Evolutionary conservation across 2,113 vertebrate genomes (phyloP).

Genomic region (Agelaius phoeniceus): DNA sequence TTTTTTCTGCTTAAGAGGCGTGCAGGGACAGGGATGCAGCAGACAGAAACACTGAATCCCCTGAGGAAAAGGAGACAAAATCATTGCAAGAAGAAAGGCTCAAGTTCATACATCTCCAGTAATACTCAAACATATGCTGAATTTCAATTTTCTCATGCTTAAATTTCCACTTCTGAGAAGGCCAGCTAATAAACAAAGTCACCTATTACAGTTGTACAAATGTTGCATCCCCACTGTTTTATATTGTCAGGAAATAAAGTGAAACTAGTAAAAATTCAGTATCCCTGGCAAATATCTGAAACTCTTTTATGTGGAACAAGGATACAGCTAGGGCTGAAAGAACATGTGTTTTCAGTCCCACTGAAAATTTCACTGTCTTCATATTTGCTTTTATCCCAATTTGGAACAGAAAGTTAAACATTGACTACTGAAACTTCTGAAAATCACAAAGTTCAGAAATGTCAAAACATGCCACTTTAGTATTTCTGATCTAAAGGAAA

Average conservation of each 20-base stretch:
- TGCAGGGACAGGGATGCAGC: neutral
- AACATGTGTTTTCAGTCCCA: slow-evolving; percentile 60
- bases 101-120: neutral
- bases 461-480: slow-evolving; percentile 48
- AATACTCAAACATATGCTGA: neutral
- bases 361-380: slow-evolving; percentile 58
- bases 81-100: neutral
- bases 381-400: slow-evolving; percentile 55
- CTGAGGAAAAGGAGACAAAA: neutral
- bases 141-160: slow-evolving; percentile 16
- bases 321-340: slow-evolving; percentile 6
- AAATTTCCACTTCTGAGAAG: slow-evolving; percentile 17
- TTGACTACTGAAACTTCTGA: slow-evolving; percentile 43
- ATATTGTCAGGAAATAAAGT: neutral
- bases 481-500: slow-evolving; percentile 53
- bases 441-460: slow-evolving; percentile 52
- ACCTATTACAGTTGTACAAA: neutral
- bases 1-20: neutral
- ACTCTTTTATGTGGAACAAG: slow-evolving; percentile 35
- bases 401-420: slow-evolving; percentile 41
- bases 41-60: neutral
- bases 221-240: neutral
- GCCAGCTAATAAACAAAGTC: slow-evolving; percentile 10
- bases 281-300: slow-evolving; percentile 32
- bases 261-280: slow-evolving; percentile 7